phyloP scores from a whole-genome alignment of 2,113 vertebrate species.

The Phodopus roborovskii region DNA sequence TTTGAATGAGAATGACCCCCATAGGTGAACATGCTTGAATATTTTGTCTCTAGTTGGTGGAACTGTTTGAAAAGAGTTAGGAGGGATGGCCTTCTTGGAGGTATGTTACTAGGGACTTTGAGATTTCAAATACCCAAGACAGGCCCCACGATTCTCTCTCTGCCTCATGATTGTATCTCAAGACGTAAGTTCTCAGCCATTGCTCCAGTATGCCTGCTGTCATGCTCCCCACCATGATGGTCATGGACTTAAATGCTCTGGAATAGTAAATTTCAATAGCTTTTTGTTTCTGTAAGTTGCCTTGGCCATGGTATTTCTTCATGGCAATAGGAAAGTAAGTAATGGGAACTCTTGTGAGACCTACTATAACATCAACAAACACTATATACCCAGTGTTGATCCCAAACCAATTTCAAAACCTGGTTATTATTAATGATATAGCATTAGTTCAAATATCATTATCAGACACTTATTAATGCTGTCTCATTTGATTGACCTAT shows the following conservation, averaged over 20 bases:
- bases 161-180: not conserved
- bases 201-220: too few species aligned
- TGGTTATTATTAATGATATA: not conserved
- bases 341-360: not conserved
- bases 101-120: not conserved
- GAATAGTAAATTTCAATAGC: not conserved
- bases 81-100: not conserved
- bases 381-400: not conserved
- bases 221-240: not conserved
- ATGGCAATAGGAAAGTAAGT: not conserved
- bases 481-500: not conserved
- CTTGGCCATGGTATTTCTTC: not conserved
- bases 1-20: not conserved
- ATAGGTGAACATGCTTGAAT: not conserved
- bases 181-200: not conserved
- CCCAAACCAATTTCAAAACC: constrained; percentile 1
- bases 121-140: not conserved
- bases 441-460: not conserved
- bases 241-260: not conserved
- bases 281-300: not conserved
- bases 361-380: constrained; percentile 7
- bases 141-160: not conserved
- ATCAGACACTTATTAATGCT: not conserved
- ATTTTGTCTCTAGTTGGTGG: not conserved
- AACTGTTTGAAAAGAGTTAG: not conserved